Evolutionary conservation across 2,888 invertebrate genomes (phyloP).

Genomic region (Lacanobia oleracea): DNA sequence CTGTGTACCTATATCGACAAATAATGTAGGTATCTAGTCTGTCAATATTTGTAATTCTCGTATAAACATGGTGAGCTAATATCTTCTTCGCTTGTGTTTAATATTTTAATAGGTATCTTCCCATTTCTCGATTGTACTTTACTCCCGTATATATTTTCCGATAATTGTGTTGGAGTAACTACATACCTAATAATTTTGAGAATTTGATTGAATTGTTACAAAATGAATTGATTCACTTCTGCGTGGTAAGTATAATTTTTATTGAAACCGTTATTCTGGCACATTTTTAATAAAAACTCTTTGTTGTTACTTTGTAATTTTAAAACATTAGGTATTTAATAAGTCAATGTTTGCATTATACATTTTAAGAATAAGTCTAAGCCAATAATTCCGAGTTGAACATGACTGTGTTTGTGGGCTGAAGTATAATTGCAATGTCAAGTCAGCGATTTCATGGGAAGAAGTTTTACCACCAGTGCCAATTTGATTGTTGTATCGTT

Average conservation of each 20-base stretch:
- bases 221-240: neutral
- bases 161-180: conserved; percentile 2
- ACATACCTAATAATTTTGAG: neutral
- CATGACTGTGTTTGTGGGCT: too few species aligned
- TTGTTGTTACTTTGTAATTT: too few species aligned
- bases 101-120: neutral
- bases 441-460: too few species aligned
- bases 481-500: conserved; percentile 3
- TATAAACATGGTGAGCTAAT: neutral
- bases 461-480: too few species aligned
- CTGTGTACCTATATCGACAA: neutral
- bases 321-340: too few species aligned
- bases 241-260: too few species aligned
- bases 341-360: too few species aligned
- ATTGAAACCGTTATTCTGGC: too few species aligned
- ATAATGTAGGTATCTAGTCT: neutral
- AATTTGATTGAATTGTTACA: neutral
- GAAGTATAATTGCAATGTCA: too few species aligned
- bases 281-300: too few species aligned
- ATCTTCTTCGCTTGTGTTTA: neutral
- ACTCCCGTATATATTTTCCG: conserved; percentile 1
- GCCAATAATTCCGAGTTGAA: too few species aligned
- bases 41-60: neutral
- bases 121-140: neutral
- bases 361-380: too few species aligned